Conservation (phyloP, 2,888 invertebrate genomes). For the Chaitophorus viminalis region DNA sequence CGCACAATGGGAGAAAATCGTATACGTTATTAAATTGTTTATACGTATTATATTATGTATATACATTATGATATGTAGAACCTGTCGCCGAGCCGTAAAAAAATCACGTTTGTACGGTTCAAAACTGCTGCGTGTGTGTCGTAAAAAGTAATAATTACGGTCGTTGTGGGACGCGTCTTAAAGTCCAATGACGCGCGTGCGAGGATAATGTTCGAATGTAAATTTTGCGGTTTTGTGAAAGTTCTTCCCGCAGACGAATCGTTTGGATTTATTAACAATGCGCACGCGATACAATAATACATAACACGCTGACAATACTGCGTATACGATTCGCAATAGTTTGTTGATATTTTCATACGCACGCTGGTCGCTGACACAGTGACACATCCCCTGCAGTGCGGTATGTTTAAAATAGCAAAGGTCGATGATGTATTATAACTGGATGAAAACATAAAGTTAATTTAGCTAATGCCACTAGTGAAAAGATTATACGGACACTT, state of each 20-base stretch:
- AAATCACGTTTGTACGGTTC: conserved; percentile 6
- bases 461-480: no score
- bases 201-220: conserved; percentile 9
- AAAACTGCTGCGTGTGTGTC: not conserved
- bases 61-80: no score
- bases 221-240: conserved; percentile 41
- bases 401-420: no score
- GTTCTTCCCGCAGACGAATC: not conserved
- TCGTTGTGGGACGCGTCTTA: conserved; percentile 17
- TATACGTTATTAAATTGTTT: not conserved
- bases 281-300: not conserved
- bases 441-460: no score
- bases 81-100: conserved; percentile 13
- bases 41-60: no score
- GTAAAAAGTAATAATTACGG: conserved; percentile 48
- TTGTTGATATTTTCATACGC: no score
- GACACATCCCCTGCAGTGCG: no score
- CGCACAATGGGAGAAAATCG: conserved; percentile 13
- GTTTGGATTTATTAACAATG: not conserved
- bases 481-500: no score
- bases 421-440: no score
- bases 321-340: no score
- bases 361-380: no score
- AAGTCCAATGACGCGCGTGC: conserved; percentile 5
- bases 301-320: no score